Evolutionary conservation across 2,888 invertebrate genomes (phyloP).

Genomic region (Ephialtes manifestator): DNA sequence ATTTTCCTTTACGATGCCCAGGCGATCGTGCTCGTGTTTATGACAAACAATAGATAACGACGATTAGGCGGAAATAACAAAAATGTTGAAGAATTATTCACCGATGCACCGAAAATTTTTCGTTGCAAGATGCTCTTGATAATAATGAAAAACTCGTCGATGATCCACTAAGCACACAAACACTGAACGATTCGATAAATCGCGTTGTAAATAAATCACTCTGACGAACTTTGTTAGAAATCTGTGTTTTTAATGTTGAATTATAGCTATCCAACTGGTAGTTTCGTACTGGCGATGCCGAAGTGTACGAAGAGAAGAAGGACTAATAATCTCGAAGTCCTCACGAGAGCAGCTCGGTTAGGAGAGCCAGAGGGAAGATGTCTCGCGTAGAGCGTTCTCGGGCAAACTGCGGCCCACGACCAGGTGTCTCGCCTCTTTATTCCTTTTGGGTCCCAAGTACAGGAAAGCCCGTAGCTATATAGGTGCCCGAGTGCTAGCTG

Average conservation of each 20-base stretch:
- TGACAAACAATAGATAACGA: background rate
- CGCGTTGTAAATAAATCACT: conserved; percentile 23
- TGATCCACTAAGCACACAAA: conserved; percentile 17
- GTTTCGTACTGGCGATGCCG: background rate
- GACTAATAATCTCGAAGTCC: background rate
- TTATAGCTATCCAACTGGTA: conserved; percentile 1
- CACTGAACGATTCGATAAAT: conserved; percentile 6
- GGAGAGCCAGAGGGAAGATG: conserved; percentile 38
- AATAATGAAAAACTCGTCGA: conserved; percentile 7
- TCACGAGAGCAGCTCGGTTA: background rate
- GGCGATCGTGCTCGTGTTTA: conserved; percentile 8
- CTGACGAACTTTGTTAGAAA: conserved; percentile 49
- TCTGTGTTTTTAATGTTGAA: background rate
- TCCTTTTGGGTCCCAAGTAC: conserved; percentile 81
- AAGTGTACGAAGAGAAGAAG: background rate
- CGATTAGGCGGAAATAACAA: background rate
- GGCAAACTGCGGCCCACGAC: conserved; percentile 81
- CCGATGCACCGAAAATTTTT: background rate
- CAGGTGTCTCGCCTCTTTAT: conserved; percentile 85
- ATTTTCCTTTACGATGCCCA: background rate
- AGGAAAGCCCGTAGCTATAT: conserved; percentile 78
- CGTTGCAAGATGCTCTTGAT: background rate
- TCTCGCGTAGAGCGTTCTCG: conserved; percentile 74
- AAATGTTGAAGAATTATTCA: conserved; percentile 1
- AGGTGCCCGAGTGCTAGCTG: conserved; percentile 75